Conservation (phyloP, 2,113 vertebrate species). For the Gila orcuttii region DNA sequence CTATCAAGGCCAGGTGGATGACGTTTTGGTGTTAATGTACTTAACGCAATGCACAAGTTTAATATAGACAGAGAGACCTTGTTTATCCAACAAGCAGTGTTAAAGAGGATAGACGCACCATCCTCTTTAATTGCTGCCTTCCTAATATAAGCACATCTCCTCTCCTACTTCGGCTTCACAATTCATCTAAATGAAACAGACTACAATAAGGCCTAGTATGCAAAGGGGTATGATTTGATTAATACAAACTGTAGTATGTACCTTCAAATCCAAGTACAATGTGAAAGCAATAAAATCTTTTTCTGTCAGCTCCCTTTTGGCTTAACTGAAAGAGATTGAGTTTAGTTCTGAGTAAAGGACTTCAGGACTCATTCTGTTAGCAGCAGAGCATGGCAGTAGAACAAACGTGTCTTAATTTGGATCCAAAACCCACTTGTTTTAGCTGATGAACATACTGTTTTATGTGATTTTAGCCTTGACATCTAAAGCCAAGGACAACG, state of each 20-base stretch:
- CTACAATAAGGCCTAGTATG: slow-evolving; percentile 11
- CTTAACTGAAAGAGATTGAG: no score
- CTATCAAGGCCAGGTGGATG: neutral
- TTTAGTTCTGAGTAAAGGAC: no score
- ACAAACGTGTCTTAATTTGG: neutral
- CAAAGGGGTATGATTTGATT: neutral
- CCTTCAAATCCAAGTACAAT: neutral
- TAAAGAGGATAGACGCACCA: neutral
- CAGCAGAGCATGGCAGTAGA: neutral
- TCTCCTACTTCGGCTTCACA: neutral
- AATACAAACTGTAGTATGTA: neutral
- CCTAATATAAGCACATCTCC: neutral
- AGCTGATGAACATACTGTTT: neutral
- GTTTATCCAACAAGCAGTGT: neutral
- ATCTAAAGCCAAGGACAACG: neutral
- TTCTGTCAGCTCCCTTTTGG: no score
- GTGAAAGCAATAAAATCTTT: neutral
- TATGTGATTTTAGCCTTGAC: neutral
- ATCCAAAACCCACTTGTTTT: neutral
- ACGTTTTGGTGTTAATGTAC: neutral
- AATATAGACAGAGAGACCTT: neutral
- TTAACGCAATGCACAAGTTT: neutral
- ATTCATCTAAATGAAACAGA: slow-evolving; percentile 14
- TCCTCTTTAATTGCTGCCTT: slow-evolving; percentile 13
- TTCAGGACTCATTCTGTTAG: no score